Evolutionary conservation across 2,797 vertebrate species (phyloP), one percentile per base, ranked within the genome.

Genomic region (Sebastes trivittatus): DNA sequence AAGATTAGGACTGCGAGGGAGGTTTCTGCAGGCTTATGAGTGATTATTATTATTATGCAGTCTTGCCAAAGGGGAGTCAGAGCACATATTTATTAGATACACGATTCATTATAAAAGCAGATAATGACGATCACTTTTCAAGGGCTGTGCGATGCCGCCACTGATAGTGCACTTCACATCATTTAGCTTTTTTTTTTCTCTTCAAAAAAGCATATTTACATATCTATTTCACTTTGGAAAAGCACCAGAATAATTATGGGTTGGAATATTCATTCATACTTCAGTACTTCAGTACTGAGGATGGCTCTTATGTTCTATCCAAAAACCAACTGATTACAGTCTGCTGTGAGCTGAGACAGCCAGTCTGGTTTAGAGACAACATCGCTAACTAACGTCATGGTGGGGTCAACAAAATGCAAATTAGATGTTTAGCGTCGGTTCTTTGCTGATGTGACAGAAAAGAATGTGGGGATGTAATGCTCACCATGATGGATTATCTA

Each of bases 41-140:
- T 77, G 87, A 94, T 93, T 91, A 91, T 86, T 75, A 83, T 87
- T 83, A 75, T 87, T 70, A 72, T 88, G 68, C 88, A 88, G 80
- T 81, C 75, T 77, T 72, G 80, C 85, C 75, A 77, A 77, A 60
- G 49, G 76, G 60, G 66, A 78, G 61, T 49, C 62, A 23, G 38
- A 67, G 80, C 68, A 77, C 66, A 70, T 55, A 78, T 82, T 86
- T 81, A 83, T 86, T 80, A 81, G 63, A 78, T 25, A 61, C 63
- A 72, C 4, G 3, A 71, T 77, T 80, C 42, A 79, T 80, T 84
- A 61, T 38, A 23, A 77, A 81, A 81, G 34, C 20, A 74, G 72
- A 83, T 80, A 73, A 72, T 30, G 84, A 63, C 36, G 58, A 83
- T 25, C 16, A 13, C 6, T 16, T 7, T 75, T 79, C 3, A 22